Evolutionary conservation across 2,113 vertebrate genomes (phyloP), one percentile per base, ranked within the genome.

Genomic region (Melanerpes formicivorus): DNA sequence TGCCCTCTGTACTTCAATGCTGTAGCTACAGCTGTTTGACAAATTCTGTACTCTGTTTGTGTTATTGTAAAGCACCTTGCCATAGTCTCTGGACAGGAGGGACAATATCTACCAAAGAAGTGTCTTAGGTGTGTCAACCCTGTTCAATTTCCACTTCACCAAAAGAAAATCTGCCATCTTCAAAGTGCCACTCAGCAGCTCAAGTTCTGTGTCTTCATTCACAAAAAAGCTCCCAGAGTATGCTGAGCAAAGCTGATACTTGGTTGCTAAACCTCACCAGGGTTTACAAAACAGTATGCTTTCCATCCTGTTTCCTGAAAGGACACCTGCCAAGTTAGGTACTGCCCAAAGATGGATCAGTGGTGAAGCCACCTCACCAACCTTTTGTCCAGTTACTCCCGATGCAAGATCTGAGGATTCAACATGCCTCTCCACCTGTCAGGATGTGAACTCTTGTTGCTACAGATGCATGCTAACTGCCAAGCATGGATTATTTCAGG

Each of bases 401-500:
- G 27, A 3, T 54, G 46, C 29, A 64, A 76, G 27, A 52, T 5
- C 4, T 19, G 67, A 82, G 42, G 54, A 30, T 54, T 80, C 27
- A 65, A 26, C 2, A 6, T 0, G 3, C 52, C n/a, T 67, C n/a
- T 44, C 60, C 12, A 26, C 17, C 37, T 48, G 9, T 3, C 18
- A 63, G 14, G 27, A 67, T 14, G n/a, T 18, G 11, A 70, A 66
- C 34, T 79, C 15, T 30, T 37, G 18, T 26, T 0, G 0, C 34
- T 64, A 2, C 2, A 11, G 29, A 32, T 29, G 17, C 7, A 26
- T 3, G 8, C 23, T 27, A 82, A 42, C 17, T 15, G 40, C 30
- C 52, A 80, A 27, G 18, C 16, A 59, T 9, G 18, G 11, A 14
- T 69, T 72, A 55, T 25, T 50, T 90, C 13, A 71, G 52, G 8